Base-by-base conservation (phyloP, 2,888 invertebrate species). In the Sphecodes monilicornis region DNA sequence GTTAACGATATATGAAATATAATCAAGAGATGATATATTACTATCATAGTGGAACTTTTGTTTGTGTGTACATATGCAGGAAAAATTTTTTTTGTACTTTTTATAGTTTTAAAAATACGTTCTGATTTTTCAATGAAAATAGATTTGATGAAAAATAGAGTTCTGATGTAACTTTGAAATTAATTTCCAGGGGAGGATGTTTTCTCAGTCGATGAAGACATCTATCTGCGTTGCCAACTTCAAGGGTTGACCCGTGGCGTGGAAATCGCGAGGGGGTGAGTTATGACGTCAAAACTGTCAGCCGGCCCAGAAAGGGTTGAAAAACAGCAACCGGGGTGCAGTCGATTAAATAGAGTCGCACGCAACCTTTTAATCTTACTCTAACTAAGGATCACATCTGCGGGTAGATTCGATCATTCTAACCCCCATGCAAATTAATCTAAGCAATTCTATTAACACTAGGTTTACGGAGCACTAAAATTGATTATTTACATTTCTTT, bases 261-360 rank as follows among this genome's bases (percentile, higher is more conserved):
- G 18, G n/a, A 32, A 22, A 76, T 60, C 22, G 68, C 13, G 69
- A 64, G 69, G 26, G 72, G 43, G 36, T 5, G 39, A 39, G 60
- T 70, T 70, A 71, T 86, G 85, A 85, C 86, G 85, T 86, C 86
- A 75, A 79, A 85, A 85, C 81, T 82, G 85, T 76, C 85, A 78
- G 78, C 46, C 86, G 81, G 81, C 78, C 82, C 76, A 73, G 78
- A 78, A 76, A 86, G 77, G 82, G 82, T 86, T 75, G 86, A 79
- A 76, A 79, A 77, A 85, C 76, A 85, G 71, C 71, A 66, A 13
- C 70, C 60, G 70, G 82, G 85, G 72, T 68, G 78, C 78, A 82
- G 76, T 79, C 74, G 85, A 85, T 82, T 85, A 82, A 85, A 77
- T 85, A 82, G 78, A 64, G 64, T 60, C 73, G 76, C 85, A 79